Evolutionary conservation across 2,797 vertebrate species (phyloP), one percentile per base, ranked within the genome.

Genomic region (Anniella stebbinsi): DNA sequence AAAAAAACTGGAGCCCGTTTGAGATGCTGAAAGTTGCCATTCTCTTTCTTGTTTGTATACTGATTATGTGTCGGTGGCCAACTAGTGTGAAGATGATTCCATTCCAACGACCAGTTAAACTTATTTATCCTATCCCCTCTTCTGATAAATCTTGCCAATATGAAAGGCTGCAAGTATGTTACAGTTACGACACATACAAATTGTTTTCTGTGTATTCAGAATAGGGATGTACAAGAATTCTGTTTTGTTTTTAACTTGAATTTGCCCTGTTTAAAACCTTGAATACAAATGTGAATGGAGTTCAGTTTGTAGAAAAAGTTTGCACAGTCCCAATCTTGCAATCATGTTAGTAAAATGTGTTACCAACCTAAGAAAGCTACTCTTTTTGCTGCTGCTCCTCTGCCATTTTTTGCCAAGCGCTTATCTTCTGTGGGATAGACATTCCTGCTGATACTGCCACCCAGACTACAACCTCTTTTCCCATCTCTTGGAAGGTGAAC

Each of bases 1-100:
- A n/a, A 72, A 87, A 36, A 60, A 87, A 51, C 33, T 33, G 23
- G 60, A 30, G 67, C 51, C 51, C n/a, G 57, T 73, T 82, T 73
- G 25, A 18, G 51, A 60, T 73, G 18, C 67, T 60, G 69, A 10
- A 88, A 82, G 48, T 67, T 83, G 80, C 41, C 30, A 60, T 63
- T 75, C 41, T 13, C 48, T 73, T 63, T 75, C 80, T 82, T 81
- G 41, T 83, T 88, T 88, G 80, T 75, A 73, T 82, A 66, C 6
- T 82, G 82, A 81, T 57, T 75, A 82, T 41, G 69, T 82, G 54
- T n/a, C 77, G 82, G 36, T 45, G 15, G 63, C 70, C 38, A 45
- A 23, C 80, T 21, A n/a, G 30, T 48, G 38, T 63, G 57, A 21
- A 48, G 21, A 63, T 66, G 11, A 66, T 48, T 88, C 69, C 6